phyloP scores from a whole-genome alignment of 2,113 vertebrate genomes.

The Solenodon paradoxus region DNA sequence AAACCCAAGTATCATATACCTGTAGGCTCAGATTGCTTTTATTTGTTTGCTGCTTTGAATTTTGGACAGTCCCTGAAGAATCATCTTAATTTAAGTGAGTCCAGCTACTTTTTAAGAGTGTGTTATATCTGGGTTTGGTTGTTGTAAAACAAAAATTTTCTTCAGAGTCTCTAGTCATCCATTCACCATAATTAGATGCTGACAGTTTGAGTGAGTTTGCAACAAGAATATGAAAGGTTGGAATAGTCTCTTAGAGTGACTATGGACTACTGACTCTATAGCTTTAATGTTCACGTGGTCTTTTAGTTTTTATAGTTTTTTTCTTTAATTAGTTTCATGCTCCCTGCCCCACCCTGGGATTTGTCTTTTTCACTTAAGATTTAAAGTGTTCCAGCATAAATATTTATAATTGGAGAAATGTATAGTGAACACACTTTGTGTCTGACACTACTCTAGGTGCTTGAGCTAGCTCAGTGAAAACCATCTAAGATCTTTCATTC shows the following conservation, averaged over 20 bases:
- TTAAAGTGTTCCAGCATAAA: not conserved
- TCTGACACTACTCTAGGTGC: not conserved
- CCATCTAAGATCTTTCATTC: not conserved
- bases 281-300: not conserved
- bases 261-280: not conserved
- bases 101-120: not conserved
- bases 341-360: not conserved
- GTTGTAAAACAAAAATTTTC: not conserved
- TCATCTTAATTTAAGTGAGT: not conserved
- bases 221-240: not conserved
- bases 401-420: not conserved
- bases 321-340: not conserved
- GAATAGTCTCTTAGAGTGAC: not conserved
- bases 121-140: not conserved
- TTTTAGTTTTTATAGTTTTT: not conserved
- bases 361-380: not conserved
- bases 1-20: accelerated
- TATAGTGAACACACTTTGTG: not conserved
- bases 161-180: not conserved
- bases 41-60: not conserved
- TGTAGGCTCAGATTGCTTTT: not conserved
- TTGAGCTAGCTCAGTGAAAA: not conserved
- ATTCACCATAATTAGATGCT: not conserved
- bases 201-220: not conserved
- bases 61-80: not conserved